A percentile compares a stretch with the other conserved stretches of the same genome.
These are phyloP conservation scores for Anarsia innoxiella DNA, from an alignment of 2,888 invertebrate genomes.

Conservation along the genomic window DNA sequence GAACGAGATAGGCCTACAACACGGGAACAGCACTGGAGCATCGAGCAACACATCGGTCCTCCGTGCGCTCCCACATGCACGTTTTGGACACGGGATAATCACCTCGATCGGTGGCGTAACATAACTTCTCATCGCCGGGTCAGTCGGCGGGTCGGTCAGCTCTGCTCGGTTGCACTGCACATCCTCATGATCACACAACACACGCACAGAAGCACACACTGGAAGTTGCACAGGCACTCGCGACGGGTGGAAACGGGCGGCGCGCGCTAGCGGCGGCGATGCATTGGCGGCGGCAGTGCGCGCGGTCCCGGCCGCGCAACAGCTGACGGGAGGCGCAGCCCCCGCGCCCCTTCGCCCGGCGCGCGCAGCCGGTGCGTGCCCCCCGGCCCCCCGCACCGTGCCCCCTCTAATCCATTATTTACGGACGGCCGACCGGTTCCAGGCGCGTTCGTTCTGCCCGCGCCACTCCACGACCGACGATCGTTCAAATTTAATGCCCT, in stretches of 20 bases:
- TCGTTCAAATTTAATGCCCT: conserved; percentile 73
- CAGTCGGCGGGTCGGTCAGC: conserved; percentile 63
- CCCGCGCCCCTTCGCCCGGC: conserved; percentile 35
- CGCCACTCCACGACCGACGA: conserved; percentile 60
- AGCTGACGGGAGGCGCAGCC: conserved; percentile 73
- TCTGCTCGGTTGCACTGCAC: conserved; percentile 48
- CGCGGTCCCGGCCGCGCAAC: conserved; percentile 71
- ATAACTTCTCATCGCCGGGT: conserved; percentile 68
- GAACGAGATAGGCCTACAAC: conserved; percentile 31
- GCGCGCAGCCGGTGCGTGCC: conserved; percentile 64
- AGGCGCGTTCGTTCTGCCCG: conserved; percentile 65
- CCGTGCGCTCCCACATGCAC: conserved; percentile 48
- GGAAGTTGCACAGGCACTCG: conserved; percentile 33
- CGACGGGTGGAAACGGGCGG: conserved; percentile 42
- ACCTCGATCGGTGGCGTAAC: conserved; percentile 73
- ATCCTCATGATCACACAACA: conserved; percentile 36
- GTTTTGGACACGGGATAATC: conserved; percentile 66
- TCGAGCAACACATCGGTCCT: no score
- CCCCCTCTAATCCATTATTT: conserved; percentile 73
- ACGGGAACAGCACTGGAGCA: no score
- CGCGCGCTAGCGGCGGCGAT: conserved; percentile 64
- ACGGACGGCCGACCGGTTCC: conserved; percentile 73
- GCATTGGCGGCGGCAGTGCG: conserved; percentile 65
- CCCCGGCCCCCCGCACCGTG: conserved; percentile 41
- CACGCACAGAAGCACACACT: conserved; percentile 19